These are phyloP conservation scores for Pocillopora grandis DNA, from an alignment of 92 coral and sea anemone genomes.

Conservation along the genomic window DNA sequence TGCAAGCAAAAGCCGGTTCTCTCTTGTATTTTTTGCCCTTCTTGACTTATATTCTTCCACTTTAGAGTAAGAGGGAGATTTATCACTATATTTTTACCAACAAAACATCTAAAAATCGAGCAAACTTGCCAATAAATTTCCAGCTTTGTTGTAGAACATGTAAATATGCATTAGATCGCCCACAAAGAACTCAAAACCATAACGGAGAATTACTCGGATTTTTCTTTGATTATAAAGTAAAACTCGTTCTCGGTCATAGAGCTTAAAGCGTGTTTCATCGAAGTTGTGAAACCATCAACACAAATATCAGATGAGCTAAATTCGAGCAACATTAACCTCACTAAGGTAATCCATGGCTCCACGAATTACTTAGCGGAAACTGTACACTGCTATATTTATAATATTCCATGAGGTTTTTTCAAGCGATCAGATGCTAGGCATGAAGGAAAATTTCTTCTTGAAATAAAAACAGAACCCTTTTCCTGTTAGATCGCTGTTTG, in stretches of 20 bases:
- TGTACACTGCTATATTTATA: constrained; percentile 1
- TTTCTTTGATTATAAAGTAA: constrained; percentile 36
- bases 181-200: constrained; percentile 55
- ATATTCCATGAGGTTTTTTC: constrained; percentile 24
- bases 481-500: neutral
- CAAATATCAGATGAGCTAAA: constrained; percentile 15
- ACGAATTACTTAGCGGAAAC: constrained; percentile 19
- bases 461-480: neutral
- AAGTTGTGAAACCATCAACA: neutral
- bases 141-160: constrained; percentile 46
- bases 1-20: constrained; percentile 17
- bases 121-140: constrained; percentile 2
- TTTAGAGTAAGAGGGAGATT: neutral
- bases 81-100: neutral
- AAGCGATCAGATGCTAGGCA: constrained; percentile 27
- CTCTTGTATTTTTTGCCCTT: neutral
- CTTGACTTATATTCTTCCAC: neutral
- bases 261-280: constrained; percentile 15
- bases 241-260: neutral
- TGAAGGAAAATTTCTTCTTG: neutral
- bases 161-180: constrained; percentile 90
- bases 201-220: constrained; percentile 46
- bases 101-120: constrained; percentile 24
- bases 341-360: neutral
- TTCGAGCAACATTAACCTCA: neutral